These are phyloP conservation scores for Phymanthus crucifer DNA, from an alignment of 92 coral and sea anemone genomes.

Conservation along the genomic window DNA sequence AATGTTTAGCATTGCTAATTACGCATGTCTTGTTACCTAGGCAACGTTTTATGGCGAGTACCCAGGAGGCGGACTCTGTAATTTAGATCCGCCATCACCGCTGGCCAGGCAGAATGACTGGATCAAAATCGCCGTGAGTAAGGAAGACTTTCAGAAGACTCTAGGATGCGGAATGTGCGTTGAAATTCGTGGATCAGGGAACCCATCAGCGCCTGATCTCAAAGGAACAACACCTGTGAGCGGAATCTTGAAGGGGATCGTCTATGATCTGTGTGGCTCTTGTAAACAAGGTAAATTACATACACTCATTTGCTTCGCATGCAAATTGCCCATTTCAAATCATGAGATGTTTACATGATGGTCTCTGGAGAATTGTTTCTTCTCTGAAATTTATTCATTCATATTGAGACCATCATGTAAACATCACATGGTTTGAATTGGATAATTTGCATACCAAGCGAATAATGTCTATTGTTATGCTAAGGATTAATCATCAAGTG, in stretches of 20 bases:
- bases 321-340: too few relatives aligned
- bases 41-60: constrained; percentile 59
- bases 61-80: constrained; percentile 53
- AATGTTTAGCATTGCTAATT: not conserved
- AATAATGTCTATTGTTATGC: too few relatives aligned
- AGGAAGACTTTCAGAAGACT: constrained; percentile 65
- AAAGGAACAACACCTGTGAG: constrained; percentile 64
- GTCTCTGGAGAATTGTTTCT: too few relatives aligned
- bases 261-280: constrained; percentile 62
- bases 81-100: constrained; percentile 69
- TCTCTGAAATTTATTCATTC: too few relatives aligned
- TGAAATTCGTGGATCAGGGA: constrained; percentile 51
- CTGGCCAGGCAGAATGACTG: constrained; percentile 53
- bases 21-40: constrained; percentile 21
- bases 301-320: too few relatives aligned
- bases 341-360: too few relatives aligned
- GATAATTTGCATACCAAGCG: too few relatives aligned
- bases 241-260: constrained; percentile 59
- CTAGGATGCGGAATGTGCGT: constrained; percentile 80
- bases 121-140: constrained; percentile 61
- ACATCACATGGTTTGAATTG: too few relatives aligned
- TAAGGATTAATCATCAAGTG: not conserved
- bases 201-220: constrained; percentile 63
- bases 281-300: constrained; percentile 59
- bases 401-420: too few relatives aligned